Evolutionary conservation across 2,113 vertebrate genomes (phyloP), one percentile per base, ranked within the genome.

Genomic region (Neogale vison): DNA sequence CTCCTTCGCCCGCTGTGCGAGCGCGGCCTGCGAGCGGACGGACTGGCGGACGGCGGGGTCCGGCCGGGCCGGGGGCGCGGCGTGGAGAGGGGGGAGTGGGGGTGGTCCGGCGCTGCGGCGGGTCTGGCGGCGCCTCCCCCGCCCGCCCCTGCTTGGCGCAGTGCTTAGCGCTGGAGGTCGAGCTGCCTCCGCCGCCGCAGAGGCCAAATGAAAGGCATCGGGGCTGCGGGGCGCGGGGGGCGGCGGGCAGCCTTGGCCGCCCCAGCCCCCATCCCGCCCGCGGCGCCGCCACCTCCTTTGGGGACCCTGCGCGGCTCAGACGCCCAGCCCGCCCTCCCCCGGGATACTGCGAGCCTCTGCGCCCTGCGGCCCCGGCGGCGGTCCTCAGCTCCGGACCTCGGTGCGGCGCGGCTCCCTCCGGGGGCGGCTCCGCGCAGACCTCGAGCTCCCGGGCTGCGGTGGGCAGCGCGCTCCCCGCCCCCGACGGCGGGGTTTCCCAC

Each of bases 171-270:
- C 87, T 67, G 94, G 97, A 96, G 96, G 94, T 96, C 82, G 93
- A 91, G 85, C 61, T 50, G 94, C 65, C 81, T 76, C 71, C 31
- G 61, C 63, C 89, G 89, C 97, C 95, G 98, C 98, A 97, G 97
- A 98, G 98, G 98, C 98, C 98, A 97, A 94, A 98, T 97, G 97
- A 98, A 98, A 98, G 98, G 95, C 97, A 95, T 93, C 95, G 74
- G 82, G 93, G 95, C 57, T 92, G 93, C 81, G 67, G 95, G 79
- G 57, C 20, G 88, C 63, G 11, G 93, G 80, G 80, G 57, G 63
- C 79, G 57, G 45, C 80, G 63, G 92, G 55, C 88, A 15, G 47
- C 81, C 79, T 29, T 36, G 34, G 29, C n/a, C 59, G 8, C n/a
- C 84, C 74, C 85, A 50, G 77, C 79, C 72, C 59, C 52, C 77